Conservation (phyloP, 2,888 invertebrate genomes). For the Leucoptera coffeella region DNA sequence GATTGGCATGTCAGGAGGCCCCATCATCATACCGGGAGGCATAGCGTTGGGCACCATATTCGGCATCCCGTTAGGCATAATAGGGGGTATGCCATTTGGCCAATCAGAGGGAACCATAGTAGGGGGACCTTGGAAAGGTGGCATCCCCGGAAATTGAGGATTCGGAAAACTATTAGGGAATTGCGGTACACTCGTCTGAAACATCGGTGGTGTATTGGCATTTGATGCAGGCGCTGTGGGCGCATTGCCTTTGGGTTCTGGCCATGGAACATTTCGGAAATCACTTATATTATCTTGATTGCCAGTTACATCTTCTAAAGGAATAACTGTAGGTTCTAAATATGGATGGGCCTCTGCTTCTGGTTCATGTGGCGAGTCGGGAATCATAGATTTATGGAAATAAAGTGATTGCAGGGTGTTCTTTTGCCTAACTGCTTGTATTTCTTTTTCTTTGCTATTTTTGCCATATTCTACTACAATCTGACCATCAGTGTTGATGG, state of each 20-base stretch:
- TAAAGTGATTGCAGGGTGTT: conserved; percentile 77
- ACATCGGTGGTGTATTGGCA: conserved; percentile 31
- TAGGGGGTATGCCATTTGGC: conserved; percentile 30
- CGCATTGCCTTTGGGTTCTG: conserved; percentile 69
- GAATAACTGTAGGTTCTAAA: conserved; percentile 76
- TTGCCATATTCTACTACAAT: conserved; percentile 63
- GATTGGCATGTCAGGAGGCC: conserved; percentile 47
- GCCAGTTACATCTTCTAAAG: conserved; percentile 81
- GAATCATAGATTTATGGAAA: conserved; percentile 75
- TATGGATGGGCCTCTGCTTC: conserved; percentile 74
- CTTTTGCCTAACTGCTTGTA: conserved; percentile 83
- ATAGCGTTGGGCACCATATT: conserved; percentile 22
- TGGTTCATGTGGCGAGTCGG: conserved; percentile 82
- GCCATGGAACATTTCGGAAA: conserved; percentile 73
- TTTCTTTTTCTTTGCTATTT: conserved; percentile 80
- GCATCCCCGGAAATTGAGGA: conserved; percentile 34
- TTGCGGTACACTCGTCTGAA: conserved; percentile 35
- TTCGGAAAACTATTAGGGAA: conserved; percentile 40
- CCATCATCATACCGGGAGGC: conserved; percentile 25
- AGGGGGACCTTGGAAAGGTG: conserved; percentile 33
- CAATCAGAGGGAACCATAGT: conserved; percentile 31
- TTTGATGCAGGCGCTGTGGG: conserved; percentile 23
- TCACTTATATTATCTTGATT: conserved; percentile 76
- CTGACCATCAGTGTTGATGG: conserved; percentile 62
- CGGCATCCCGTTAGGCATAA: conserved; percentile 22